Evolutionary conservation across 1,140 invertebrate genomes (phyloP), one percentile per base, ranked within the genome.

Genomic region (Piezodorus guildinii): DNA sequence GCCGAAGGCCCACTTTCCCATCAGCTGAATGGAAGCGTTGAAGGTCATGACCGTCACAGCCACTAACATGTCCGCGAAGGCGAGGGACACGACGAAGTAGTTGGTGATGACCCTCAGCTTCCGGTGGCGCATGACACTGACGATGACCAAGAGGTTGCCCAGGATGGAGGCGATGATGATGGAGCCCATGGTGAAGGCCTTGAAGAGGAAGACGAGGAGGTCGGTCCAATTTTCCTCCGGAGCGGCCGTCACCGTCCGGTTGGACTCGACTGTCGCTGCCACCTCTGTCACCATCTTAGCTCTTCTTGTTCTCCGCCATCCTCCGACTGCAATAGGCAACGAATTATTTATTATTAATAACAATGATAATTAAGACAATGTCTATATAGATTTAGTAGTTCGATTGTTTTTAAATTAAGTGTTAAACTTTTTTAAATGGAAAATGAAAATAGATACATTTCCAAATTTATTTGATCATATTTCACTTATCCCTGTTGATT

Each of bases 21-120:
- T 87, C 4, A 94, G 73, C 71, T 91, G 87, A 9, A 91, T 83
- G 70, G 86, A 89, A 21, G 91, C 90, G 76, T 95, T 96, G 76
- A 96, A 96, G n/a, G 89, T 92, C 94, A 93, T 94, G 30, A 90
- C 90, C 71, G 92, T 88, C 21, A 94, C 76, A 5, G 93, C 93
- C 10, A 97, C 94, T 21, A 95, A 76, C 73, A 94, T 85, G 73
- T 96, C 94, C 6, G 94, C 93, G 69, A 91, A 85, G 0, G 94
- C 90, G 21, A 96, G 76, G 39, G 91, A 94, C 27, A 96, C 92
- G 60, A 97, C 91, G 77, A 96, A 96, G 72, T 92, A 93, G 77
- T 96, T 97, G 43, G 93, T 96, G 66, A 93, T 89, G 61, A 92
- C 86, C 3, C 90, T 79, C 54, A 91, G 78, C 67, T 85, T 84